Evolutionary conservation across 2,888 invertebrate species (phyloP), one percentile per base, ranked within the genome.

Genomic region (Leptopilina myrica): DNA sequence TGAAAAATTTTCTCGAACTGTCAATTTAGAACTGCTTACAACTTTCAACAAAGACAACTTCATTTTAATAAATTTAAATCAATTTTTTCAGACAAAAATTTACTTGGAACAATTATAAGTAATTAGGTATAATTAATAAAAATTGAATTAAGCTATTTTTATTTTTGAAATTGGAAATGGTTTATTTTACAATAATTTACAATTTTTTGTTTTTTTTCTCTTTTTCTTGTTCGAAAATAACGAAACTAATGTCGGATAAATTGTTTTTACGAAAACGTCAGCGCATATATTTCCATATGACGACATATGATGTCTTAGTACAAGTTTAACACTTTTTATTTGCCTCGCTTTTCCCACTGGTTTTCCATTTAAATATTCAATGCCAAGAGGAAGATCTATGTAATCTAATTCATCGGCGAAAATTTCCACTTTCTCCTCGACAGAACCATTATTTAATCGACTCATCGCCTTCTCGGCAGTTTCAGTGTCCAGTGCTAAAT

Each of bases 251-350:
- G 59, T 49, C 0, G 89, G 89, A 81, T 88, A 89, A 64, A 89
- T 83, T 0, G 89, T 89, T 0, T 88, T 85, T 0, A 90, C 83
- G 8, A 89, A 88, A 0, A 89, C 86, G 11, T 88, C 84, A 0
- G 86, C 86, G 0, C 83, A 11, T 0, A 79, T 64, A 56, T 89
- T 76, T 0, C 78, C 64, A 0, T 80, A 9, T 40, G 81, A 33
- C 0, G 78, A 79, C 0, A 26, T 2, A 49, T 87, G 86, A 26
- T 90, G 90, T 2, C 88, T 69, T 0, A 89, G 75, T 0, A 90
- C 85, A 0, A 89, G n/a, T 0, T 80, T 80, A 0, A 89, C 64
- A 0, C 69, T 49, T 0, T 26, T 11, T 5, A 89, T 84, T 0
- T 67, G 14, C 2, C 40, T 0, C 2, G 83, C 62, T 0, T 11